A percentile compares a stretch with the other conserved stretches of the same genome.
Conservation (phyloP, 1,140 invertebrate genomes). For the Fopius arisanus region DNA sequence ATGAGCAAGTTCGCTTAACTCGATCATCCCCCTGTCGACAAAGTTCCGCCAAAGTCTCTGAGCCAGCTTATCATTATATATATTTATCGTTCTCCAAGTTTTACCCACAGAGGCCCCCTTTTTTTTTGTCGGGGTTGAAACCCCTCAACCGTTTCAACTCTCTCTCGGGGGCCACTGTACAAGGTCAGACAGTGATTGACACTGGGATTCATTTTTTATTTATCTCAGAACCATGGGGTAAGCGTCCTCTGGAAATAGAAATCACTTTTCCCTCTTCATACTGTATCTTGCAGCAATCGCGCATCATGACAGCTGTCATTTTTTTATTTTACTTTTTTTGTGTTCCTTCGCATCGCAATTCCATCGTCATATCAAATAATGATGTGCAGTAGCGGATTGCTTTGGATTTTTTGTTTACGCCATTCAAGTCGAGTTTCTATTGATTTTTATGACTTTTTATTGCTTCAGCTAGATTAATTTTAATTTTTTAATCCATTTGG, state of each 20-base stretch:
- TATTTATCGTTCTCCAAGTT: not conserved
- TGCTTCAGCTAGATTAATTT: no score
- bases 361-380: not conserved
- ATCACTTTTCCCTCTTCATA: not conserved
- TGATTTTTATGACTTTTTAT: no score
- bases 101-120: not conserved
- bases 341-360: not conserved
- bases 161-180: not conserved
- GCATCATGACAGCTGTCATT: not conserved
- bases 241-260: not conserved
- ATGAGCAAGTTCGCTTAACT: constrained; percentile 6
- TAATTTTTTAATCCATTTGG: no score
- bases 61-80: constrained; percentile 1
- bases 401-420: no score
- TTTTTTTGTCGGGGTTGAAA: not conserved
- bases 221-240: not conserved
- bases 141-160: not conserved
- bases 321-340: not conserved
- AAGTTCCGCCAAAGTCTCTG: constrained; percentile 4
- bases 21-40: not conserved
- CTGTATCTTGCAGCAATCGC: not conserved
- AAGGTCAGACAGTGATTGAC: constrained; percentile 16
- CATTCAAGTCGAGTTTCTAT: no score
- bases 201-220: constrained; percentile 3
- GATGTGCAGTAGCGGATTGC: not conserved